Evolutionary conservation across 2,888 invertebrate species (phyloP).

Genomic region (Melolontha melolontha): DNA sequence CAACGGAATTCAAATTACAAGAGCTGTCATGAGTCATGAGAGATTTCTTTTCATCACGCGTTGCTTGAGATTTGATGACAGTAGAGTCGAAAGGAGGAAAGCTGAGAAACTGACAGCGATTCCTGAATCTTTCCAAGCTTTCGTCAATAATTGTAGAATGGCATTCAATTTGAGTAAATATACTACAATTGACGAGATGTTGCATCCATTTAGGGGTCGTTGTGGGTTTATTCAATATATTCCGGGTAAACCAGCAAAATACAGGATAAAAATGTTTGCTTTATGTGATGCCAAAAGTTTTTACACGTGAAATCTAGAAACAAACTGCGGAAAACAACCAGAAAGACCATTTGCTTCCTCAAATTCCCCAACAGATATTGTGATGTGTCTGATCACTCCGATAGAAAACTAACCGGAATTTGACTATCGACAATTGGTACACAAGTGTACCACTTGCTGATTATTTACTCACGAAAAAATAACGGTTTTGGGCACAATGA

Average conservation of each 20-base stretch:
- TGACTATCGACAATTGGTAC: not conserved
- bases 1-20: no score
- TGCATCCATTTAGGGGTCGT: not conserved
- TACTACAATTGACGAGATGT: conserved; percentile 22
- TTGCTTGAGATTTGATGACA: not conserved
- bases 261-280: no score
- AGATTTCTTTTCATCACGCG: no score
- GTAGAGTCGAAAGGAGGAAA: not conserved
- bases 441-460: no score
- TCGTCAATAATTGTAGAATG: conserved; percentile 1
- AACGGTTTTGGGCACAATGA: not conserved
- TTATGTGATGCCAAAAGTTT: no score
- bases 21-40: no score
- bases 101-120: conserved; percentile 18
- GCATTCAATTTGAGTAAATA: conserved; percentile 14
- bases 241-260: no score
- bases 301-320: no score
- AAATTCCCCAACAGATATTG: not conserved
- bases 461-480: conserved; percentile 4
- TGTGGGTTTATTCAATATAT: no score
- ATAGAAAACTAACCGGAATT: not conserved
- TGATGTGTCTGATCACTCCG: not conserved
- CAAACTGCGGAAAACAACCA: no score
- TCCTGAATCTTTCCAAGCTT: not conserved
- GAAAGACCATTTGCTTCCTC: no score